A percentile compares a stretch with the other conserved stretches of the same genome.
Conservation (phyloP, 2,797 vertebrate genomes). For the Otolemur crassicaudatus region DNA sequence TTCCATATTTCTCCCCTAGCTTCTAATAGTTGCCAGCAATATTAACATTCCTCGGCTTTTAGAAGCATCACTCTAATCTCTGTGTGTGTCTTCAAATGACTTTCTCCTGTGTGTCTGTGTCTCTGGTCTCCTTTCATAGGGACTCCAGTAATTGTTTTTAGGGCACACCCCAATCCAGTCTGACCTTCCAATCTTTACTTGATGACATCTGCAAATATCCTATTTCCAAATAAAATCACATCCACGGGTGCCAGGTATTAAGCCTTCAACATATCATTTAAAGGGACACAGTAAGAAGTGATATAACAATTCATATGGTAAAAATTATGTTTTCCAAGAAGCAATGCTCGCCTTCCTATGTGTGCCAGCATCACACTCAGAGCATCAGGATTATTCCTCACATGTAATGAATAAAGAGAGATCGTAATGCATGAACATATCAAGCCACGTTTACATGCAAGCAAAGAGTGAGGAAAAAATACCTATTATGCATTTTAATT, state of each 20-base stretch:
- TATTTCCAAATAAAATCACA: slow-evolving; percentile 14
- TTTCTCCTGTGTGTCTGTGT: neutral
- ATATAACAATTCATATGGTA: neutral
- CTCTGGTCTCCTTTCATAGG: neutral
- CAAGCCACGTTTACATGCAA: neutral
- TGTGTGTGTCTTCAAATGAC: neutral
- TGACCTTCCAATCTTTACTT: neutral
- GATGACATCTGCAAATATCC: neutral
- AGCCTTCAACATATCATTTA: neutral
- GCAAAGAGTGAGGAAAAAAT: neutral
- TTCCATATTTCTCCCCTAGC: neutral
- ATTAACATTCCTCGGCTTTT: neutral
- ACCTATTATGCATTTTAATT: neutral
- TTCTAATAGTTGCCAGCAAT: neutral
- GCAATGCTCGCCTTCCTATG: neutral
- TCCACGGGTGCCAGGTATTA: neutral
- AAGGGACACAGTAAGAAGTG: neutral
- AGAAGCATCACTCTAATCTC: neutral
- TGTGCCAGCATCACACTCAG: neutral
- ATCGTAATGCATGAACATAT: neutral
- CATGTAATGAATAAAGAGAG: neutral
- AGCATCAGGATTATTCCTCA: neutral
- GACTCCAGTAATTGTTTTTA: neutral
- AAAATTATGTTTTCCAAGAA: neutral
- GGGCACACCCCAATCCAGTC: neutral